Evolutionary conservation across 2,113 vertebrate genomes (phyloP), one percentile per base, ranked within the genome.

Genomic region (Apaloderma vittatum): DNA sequence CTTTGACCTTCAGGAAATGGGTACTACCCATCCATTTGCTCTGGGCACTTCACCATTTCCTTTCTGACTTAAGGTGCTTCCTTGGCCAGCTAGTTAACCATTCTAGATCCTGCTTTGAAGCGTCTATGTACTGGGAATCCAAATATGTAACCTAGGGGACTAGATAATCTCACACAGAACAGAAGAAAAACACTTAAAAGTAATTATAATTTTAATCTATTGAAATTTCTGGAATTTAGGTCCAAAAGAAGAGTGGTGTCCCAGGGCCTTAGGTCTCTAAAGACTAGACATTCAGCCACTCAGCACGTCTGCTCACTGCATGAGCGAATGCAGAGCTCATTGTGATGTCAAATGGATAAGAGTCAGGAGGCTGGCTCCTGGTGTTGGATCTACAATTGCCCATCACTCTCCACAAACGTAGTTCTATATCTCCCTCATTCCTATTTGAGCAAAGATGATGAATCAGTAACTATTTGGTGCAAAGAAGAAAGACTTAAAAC

Each of bases 321-420:
- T 32, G 27, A 88, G 62, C 72, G 22, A 79, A 83, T 13, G 23
- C 6, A 21, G 63, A 82, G 40, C 22, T 70, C 4, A 22, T 58
- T 72, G 76, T 29, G 24, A 62, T 37, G 51, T 32, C 32, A 48
- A 85, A 82, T 18, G 10, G 66, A 3, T 32, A 76, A 18, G 15
- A 57, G 45, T 43, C 75, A 85, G 59, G n/a, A 84, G 70, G 37
- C 12, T 85, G 7, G 51, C 19, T 74, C 43, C 51, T 70, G n/a
- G 16, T 52, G 34, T 8, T 65, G 17, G 34, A 65, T 55, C 73
- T 29, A 61, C 17, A 51, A 23, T 15, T 70, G n/a, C 34, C 85
- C 36, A 49, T 7, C 30, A 48, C 6, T 24, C 27, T 74, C 17
- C 67, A 54, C 0, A 0, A 48, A 58, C 2, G 15, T 57, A 94